Evolutionary conservation across 2,797 vertebrate genomes (phyloP).

Genomic region (Mormyrus hasselquistii): DNA sequence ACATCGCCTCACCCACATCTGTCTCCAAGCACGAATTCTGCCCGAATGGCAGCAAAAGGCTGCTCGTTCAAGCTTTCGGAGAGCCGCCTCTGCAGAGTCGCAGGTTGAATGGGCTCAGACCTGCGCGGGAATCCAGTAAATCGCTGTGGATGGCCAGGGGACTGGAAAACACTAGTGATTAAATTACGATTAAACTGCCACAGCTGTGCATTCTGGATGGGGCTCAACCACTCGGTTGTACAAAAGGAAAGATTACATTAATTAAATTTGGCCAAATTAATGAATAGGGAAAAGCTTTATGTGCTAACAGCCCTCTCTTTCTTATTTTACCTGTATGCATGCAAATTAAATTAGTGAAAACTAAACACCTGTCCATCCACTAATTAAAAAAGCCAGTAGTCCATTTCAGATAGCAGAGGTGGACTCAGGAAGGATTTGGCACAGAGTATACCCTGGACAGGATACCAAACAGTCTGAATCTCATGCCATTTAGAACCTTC

Average conservation of each 20-base stretch:
- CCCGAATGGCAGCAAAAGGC: neutral
- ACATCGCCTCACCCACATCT: neutral
- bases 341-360: neutral
- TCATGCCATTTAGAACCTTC: neutral
- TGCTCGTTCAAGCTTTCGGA: neutral
- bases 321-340: neutral
- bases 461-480: neutral
- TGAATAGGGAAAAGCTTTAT: neutral
- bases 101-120: neutral
- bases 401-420: neutral
- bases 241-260: constrained; percentile 4
- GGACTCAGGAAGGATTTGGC: neutral
- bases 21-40: neutral
- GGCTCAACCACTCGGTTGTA: neutral
- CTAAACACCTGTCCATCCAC: neutral
- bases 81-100: neutral
- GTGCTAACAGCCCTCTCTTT: neutral
- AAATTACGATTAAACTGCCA: neutral
- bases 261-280: constrained; percentile 10
- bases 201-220: neutral
- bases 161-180: neutral
- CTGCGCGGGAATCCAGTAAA: neutral
- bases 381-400: neutral
- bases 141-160: neutral
- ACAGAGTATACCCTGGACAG: neutral